Percentiles rank a stretch among this genome's conserved stretches.
These are phyloP conservation scores for Zaprionus lachaisei DNA, from an alignment of 1,140 invertebrate species.

Conservation along the genomic window DNA sequence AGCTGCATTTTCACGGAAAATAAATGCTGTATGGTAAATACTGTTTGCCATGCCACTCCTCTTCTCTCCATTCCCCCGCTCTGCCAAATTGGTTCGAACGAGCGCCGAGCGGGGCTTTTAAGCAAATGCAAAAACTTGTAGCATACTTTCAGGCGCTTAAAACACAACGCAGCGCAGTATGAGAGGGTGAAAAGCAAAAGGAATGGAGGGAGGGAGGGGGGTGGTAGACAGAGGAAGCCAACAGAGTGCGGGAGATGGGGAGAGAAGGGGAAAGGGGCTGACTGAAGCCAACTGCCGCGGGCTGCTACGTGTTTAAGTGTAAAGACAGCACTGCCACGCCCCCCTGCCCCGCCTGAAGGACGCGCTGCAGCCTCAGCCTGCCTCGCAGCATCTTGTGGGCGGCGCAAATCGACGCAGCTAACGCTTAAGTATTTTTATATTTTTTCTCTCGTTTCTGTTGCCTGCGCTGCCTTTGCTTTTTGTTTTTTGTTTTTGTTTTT, in stretches of 20 bases:
- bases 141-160: slow-evolving; percentile 75
- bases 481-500: slow-evolving; percentile 51
- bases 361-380: slow-evolving; percentile 16
- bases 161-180: slow-evolving; percentile 37
- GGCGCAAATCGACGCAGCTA: slow-evolving; percentile 67
- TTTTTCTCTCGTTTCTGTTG: slow-evolving; percentile 40
- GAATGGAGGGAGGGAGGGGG: background rate
- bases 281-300: slow-evolving; percentile 51
- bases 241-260: background rate
- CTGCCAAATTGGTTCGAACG: slow-evolving; percentile 58
- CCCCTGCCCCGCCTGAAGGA: slow-evolving; percentile 11
- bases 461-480: slow-evolving; percentile 17
- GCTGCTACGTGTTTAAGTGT: slow-evolving; percentile 75
- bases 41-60: slow-evolving; percentile 24
- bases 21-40: slow-evolving; percentile 37
- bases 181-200: background rate
- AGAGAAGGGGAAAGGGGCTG: background rate
- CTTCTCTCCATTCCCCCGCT: background rate
- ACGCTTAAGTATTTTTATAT: slow-evolving; percentile 56
- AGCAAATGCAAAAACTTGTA: slow-evolving; percentile 75
- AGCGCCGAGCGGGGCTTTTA: slow-evolving; percentile 55
- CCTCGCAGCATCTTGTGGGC: slow-evolving; percentile 42
- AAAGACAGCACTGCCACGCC: slow-evolving; percentile 70
- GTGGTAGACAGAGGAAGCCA: no score
- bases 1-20: slow-evolving; percentile 17